Percentiles rank a stretch among this genome's conserved stretches.
These are phyloP conservation scores for Acleris cristana DNA, from an alignment of 2,888 invertebrate genomes.

Conservation along the genomic window DNA sequence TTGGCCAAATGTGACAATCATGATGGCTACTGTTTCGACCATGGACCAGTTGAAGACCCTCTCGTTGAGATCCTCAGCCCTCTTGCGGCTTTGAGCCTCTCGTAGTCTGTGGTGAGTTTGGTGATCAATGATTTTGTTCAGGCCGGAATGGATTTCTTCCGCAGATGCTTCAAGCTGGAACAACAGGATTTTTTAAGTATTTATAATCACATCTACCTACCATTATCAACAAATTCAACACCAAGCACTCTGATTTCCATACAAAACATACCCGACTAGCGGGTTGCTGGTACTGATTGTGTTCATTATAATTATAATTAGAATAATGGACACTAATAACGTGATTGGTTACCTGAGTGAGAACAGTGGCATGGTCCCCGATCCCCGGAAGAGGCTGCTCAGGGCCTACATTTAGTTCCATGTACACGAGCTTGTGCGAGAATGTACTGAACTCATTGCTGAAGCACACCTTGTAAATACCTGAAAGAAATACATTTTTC, in stretches of 20 bases:
- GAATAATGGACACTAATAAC: neutral
- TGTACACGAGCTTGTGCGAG: constrained; percentile 98
- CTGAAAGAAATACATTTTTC: constrained; percentile 66
- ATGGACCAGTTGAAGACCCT: constrained; percentile 97
- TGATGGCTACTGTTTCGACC: constrained; percentile 92
- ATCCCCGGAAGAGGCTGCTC: constrained; percentile 93
- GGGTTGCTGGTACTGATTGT: no score
- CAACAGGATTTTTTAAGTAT: constrained; percentile 24
- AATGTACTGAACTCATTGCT: constrained; percentile 99
- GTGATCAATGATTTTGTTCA: constrained; percentile 95
- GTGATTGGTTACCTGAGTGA: constrained; percentile 90
- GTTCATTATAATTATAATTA: no score
- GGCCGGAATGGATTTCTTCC: constrained; percentile 93
- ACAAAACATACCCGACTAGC: no score
- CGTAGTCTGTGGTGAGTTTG: constrained; percentile 98
- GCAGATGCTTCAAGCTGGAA: constrained; percentile 96
- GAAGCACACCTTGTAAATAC: constrained; percentile 95
- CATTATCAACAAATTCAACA: no score
- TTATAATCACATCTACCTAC: no score
- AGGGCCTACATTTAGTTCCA: constrained; percentile 98
- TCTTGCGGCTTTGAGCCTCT: constrained; percentile 96
- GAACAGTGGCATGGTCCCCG: constrained; percentile 94
- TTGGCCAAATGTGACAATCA: constrained; percentile 94
- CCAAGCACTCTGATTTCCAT: no score
- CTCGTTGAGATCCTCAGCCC: constrained; percentile 98